Base-by-base conservation (phyloP, 2,888 invertebrate species). In the Tipula unca region DNA sequence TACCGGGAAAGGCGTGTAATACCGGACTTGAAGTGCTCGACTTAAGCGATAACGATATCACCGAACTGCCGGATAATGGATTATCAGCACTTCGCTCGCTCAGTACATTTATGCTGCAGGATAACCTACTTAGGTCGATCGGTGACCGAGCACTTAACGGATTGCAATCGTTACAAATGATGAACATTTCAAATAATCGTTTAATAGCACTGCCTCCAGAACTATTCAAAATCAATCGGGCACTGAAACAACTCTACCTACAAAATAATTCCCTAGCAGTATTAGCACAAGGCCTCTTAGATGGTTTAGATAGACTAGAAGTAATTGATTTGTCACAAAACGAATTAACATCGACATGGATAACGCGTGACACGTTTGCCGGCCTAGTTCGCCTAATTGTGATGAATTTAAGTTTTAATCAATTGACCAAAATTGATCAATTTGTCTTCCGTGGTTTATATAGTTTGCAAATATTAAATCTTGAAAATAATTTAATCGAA, bases 171-270 rank as follows among this genome's bases (percentile, higher is more conserved):
- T 90, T 97, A 87, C 93, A 94, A 89, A 92, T 94, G 85, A 91
- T 97, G 48, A 96, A 97, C 91, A 91, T 97, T 88, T 95, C 96
- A 36, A 95, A 95, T 88, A 97, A 97, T 90, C 93, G 94, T 87
- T 91, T 97, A 88, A 94, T 94, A 48, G 94, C 95, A 8, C 91
- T 97, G 87, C 96, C 96, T 6, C 94, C 95, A 42, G 95, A 95
- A 89, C 91, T 96, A 89, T 95, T 97, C 89, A 93, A 94, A 88
- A 93, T 94, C 69, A 94, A 94, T n/a, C 92, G 93, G 87, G 94
- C 95, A 87, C 92, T 96, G 83, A 93, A 93, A 86, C 94, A 95
- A 89, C 92, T 96, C 87, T 93, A 95, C 88, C 92, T 96, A 85
- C 94, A 95, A 88, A 96, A 96, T 89, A 96, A 96, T 89, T 94